Conservation (phyloP, 2,797 vertebrate genomes). For the Diglossa cyanea region DNA sequence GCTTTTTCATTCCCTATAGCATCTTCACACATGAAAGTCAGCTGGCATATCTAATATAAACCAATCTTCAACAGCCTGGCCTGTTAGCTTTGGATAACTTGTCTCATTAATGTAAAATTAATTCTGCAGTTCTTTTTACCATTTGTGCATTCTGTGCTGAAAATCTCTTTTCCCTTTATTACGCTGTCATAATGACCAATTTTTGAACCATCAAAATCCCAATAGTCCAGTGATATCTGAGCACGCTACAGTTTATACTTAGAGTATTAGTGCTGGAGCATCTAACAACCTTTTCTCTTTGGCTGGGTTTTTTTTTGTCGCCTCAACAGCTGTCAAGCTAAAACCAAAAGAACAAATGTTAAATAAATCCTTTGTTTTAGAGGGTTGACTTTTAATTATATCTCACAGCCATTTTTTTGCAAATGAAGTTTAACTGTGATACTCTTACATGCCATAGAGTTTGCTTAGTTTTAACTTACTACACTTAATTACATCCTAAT, state of each 20-base stretch:
- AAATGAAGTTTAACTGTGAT: neutral
- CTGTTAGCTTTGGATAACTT: neutral
- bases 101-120: neutral
- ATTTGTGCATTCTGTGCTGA: neutral
- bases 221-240: neutral
- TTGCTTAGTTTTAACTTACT: neutral
- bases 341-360: neutral
- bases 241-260: neutral
- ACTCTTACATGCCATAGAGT: neutral
- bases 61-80: neutral
- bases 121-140: neutral
- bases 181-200: neutral
- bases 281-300: neutral
- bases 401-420: neutral
- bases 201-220: neutral
- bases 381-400: neutral
- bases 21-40: neutral
- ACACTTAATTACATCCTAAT: neutral
- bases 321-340: neutral
- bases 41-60: neutral
- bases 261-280: neutral
- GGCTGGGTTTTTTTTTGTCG: neutral
- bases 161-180: neutral
- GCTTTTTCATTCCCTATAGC: neutral
- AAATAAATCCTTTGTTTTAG: neutral